Conservation (phyloP, 2,888 invertebrate species). For the Ophion ventricosus region DNA sequence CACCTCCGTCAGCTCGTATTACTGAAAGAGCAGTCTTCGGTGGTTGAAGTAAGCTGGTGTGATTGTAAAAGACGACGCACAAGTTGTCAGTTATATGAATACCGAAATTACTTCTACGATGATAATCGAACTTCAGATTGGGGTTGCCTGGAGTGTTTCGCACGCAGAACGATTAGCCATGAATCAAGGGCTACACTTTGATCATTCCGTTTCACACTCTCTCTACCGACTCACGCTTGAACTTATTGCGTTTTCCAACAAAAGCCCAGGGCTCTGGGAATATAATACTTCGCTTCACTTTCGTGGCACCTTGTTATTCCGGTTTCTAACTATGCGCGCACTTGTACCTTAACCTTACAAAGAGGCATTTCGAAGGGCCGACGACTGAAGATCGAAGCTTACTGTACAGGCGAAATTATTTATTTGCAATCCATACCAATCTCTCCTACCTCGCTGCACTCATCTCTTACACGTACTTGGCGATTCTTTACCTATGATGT, state of each 20-base stretch:
- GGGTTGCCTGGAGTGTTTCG: neutral
- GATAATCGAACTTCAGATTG: neutral
- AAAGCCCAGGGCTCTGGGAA: no score
- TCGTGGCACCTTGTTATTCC: no score
- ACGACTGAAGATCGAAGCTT: slow-evolving; percentile 10
- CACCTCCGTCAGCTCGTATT: neutral
- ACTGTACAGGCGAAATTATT: slow-evolving; percentile 24
- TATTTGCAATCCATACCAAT: slow-evolving; percentile 7
- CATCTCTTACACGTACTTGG: neutral
- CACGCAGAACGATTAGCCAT: no score
- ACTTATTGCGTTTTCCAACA: no score
- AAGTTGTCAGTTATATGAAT: neutral
- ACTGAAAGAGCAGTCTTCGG: neutral
- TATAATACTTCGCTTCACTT: no score
- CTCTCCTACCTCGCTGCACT: neutral
- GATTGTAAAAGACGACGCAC: no score
- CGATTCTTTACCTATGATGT: neutral
- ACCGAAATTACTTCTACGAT: neutral
- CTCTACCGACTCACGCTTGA: no score
- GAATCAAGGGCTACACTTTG: no score
- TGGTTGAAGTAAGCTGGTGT: neutral
- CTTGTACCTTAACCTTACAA: no score
- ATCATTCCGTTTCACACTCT: no score
- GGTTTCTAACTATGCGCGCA: no score
- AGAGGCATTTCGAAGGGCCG: no score